These are phyloP conservation scores for Spodoptera exigua DNA, from an alignment of 2,888 invertebrate species.

Conservation along the genomic window DNA sequence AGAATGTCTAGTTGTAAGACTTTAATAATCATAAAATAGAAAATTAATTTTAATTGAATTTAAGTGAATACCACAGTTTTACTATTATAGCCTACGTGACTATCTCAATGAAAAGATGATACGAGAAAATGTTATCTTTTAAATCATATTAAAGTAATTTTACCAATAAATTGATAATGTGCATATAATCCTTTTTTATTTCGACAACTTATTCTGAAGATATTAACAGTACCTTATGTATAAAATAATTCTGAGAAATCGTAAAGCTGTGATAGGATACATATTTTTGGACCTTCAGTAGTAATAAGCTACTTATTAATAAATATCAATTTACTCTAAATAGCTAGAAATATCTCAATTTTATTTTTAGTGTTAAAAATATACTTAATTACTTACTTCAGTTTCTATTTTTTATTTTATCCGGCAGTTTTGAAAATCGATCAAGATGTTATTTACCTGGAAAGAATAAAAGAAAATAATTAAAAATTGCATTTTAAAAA, in stretches of 20 bases:
- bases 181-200: constrained; percentile 41
- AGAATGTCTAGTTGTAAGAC: too few relatives aligned
- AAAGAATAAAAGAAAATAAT: constrained; percentile 46
- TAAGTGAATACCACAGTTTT: too few relatives aligned
- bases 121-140: constrained; percentile 21
- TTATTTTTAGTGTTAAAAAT: too few relatives aligned
- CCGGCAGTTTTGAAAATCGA: background rate
- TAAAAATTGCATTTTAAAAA: background rate
- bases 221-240: constrained; percentile 32
- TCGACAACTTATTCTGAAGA: constrained; percentile 22
- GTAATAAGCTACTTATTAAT: background rate
- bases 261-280: constrained; percentile 32
- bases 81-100: constrained; percentile 56
- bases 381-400: constrained; percentile 2
- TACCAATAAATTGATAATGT: constrained; percentile 44
- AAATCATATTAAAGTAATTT: constrained; percentile 35
- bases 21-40: too few relatives aligned
- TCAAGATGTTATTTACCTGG: constrained; percentile 54
- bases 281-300: constrained; percentile 28
- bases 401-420: background rate
- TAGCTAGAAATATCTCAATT: too few relatives aligned
- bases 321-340: background rate
- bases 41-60: too few relatives aligned
- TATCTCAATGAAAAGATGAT: constrained; percentile 90
- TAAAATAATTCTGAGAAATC: constrained; percentile 32